Conservation (phyloP, 2,797 vertebrate species). For the Sebastes baramenuke region DNA sequence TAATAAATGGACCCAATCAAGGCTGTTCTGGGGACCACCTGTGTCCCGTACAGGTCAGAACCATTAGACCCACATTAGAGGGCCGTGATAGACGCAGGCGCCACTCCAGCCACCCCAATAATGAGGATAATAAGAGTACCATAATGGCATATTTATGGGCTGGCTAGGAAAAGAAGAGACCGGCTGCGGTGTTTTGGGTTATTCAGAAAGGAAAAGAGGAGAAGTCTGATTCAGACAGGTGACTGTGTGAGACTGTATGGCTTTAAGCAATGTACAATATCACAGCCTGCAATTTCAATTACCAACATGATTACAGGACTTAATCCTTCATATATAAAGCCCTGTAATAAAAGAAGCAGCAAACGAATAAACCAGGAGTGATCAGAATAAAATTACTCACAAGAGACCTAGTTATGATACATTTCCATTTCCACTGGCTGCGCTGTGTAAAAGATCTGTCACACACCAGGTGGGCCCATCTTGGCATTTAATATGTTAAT, state of each 20-base stretch:
- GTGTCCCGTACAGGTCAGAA: constrained; percentile 85
- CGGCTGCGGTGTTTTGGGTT: constrained; percentile 45
- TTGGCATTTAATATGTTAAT: constrained; percentile 80
- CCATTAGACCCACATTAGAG: constrained; percentile 86
- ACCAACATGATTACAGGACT: constrained; percentile 59
- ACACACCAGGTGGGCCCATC: constrained; percentile 76
- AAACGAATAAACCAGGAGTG: constrained; percentile 51
- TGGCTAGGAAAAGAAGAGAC: constrained; percentile 42
- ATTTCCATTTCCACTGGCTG: constrained; percentile 68
- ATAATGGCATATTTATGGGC: constrained; percentile 80
- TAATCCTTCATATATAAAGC: constrained; percentile 49
- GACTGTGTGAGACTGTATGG: constrained; percentile 17
- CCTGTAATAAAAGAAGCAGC: constrained; percentile 45
- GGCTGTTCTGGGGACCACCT: constrained; percentile 81
- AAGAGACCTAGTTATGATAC: constrained; percentile 64
- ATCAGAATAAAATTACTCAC: constrained; percentile 66
- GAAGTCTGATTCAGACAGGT: constrained; percentile 34
- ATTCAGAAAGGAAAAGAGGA: constrained; percentile 24
- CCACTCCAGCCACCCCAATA: constrained; percentile 77
- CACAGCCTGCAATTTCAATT: constrained; percentile 60
- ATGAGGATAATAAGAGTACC: constrained; percentile 83
- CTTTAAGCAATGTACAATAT: constrained; percentile 32
- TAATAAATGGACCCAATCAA: constrained; percentile 87
- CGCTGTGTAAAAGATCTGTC: constrained; percentile 63
- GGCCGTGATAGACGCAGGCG: constrained; percentile 79